Conservation (phyloP, 2,113 vertebrate genomes). For the Leucopsar rothschildi region DNA sequence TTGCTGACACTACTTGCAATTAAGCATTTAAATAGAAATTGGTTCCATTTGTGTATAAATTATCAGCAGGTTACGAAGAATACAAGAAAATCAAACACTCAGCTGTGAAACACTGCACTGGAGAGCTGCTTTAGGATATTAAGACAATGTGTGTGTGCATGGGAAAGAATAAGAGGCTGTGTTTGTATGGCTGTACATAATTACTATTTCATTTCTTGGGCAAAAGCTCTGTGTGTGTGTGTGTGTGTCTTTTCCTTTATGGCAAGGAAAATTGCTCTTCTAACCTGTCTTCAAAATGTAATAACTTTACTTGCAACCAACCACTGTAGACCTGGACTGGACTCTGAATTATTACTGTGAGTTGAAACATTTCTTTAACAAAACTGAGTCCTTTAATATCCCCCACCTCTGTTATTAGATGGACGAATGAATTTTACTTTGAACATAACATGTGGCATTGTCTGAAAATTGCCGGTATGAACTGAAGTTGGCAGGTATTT, state of each 20-base stretch:
- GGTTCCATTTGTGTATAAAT: background rate
- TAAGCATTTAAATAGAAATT: background rate
- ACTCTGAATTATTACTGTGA: conserved; percentile 76
- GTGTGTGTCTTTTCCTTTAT: background rate
- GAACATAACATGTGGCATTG: conserved; percentile 86
- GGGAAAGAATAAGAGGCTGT: background rate
- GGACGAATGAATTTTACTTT: conserved; percentile 84
- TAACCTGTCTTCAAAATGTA: conserved; percentile 77
- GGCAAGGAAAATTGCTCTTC: conserved; percentile 81
- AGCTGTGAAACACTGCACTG: background rate
- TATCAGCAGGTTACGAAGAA: background rate
- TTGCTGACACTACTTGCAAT: background rate
- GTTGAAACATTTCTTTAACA: conserved; percentile 81
- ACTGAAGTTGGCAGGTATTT: conserved; percentile 82
- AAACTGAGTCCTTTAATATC: conserved; percentile 84
- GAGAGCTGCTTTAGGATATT: background rate
- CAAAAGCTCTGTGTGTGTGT: background rate
- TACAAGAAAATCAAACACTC: background rate
- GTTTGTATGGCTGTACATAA: background rate
- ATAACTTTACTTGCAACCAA: conserved; percentile 77
- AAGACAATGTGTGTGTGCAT: background rate
- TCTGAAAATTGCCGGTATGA: conserved; percentile 87
- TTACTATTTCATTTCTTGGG: conserved; percentile 24
- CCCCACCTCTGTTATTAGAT: conserved; percentile 81
- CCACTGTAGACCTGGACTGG: conserved; percentile 67